phyloP scores from a whole-genome alignment of 2,797 vertebrate species.

The Mormyrus hasselquistii region DNA sequence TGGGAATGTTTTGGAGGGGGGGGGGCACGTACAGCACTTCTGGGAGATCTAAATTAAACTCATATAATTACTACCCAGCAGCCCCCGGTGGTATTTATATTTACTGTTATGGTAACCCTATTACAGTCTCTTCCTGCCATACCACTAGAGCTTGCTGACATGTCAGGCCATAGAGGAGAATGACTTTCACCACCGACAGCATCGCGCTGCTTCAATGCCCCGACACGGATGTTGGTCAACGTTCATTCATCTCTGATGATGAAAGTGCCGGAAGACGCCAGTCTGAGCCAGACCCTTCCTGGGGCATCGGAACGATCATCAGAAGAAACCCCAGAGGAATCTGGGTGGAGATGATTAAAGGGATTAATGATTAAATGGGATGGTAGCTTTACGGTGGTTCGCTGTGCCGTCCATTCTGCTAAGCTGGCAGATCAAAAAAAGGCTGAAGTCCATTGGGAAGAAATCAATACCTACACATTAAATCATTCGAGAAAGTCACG shows the following conservation, averaged over 20 bases:
- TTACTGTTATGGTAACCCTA: neutral
- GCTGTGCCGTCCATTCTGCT: neutral
- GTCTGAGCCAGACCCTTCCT: neutral
- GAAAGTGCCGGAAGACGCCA: neutral
- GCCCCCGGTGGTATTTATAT: neutral
- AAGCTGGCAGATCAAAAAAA: neutral
- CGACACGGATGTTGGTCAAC: neutral
- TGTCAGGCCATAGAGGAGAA: neutral
- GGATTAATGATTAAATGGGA: conserved; percentile 5
- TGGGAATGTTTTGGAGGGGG: neutral
- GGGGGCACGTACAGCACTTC: neutral
- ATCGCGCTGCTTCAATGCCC: neutral
- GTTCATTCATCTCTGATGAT: neutral
- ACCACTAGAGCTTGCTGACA: neutral
- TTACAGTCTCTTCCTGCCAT: neutral
- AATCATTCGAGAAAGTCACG: neutral
- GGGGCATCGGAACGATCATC: neutral
- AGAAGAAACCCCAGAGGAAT: neutral
- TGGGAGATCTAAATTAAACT: neutral
- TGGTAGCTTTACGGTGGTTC: neutral
- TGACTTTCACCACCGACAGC: too few relatives aligned
- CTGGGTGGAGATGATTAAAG: neutral
- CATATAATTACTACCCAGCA: neutral
- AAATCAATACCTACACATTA: neutral
- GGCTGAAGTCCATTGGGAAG: conserved; percentile 4